These are phyloP conservation scores for Corythornis vintsioides DNA, from an alignment of 2,113 vertebrate species.

Conservation along the genomic window DNA sequence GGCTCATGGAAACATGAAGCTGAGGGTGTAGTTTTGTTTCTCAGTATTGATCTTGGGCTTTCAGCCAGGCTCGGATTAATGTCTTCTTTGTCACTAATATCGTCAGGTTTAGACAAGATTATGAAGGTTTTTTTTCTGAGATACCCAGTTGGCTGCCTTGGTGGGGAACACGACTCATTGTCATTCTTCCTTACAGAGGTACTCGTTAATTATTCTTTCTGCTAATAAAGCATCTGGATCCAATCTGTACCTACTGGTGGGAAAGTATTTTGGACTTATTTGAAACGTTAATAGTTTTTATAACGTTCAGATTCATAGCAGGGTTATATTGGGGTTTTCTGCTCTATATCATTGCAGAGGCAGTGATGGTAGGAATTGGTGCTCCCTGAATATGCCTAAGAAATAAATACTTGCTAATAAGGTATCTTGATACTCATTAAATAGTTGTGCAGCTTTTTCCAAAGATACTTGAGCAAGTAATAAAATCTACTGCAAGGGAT, in stretches of 20 bases:
- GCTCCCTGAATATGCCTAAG: neutral
- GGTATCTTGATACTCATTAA: neutral
- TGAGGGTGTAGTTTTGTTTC: constrained; percentile 38
- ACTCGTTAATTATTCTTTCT: constrained; percentile 28
- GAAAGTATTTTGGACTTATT: constrained; percentile 56
- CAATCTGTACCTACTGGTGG: constrained; percentile 69
- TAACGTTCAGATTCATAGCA: constrained; percentile 60
- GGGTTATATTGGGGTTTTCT: constrained; percentile 30
- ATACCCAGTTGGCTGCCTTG: neutral
- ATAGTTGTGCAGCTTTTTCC: neutral
- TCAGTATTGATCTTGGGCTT: constrained; percentile 55
- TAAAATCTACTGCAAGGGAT: neutral
- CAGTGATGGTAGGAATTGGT: neutral
- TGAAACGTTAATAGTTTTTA: constrained; percentile 66
- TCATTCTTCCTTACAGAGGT: neutral
- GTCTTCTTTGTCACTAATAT: constrained; percentile 33
- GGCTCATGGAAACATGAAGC: constrained; percentile 46
- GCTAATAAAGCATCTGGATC: constrained; percentile 69
- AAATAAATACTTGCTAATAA: neutral
- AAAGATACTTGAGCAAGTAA: neutral
- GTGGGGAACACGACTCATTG: neutral
- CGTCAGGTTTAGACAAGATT: constrained; percentile 13
- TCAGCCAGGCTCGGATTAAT: constrained; percentile 40
- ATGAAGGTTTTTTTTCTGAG: neutral
- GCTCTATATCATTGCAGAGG: neutral